Evolutionary conservation across 2,113 vertebrate genomes (phyloP).

Genomic region (Talpa occidentalis): DNA sequence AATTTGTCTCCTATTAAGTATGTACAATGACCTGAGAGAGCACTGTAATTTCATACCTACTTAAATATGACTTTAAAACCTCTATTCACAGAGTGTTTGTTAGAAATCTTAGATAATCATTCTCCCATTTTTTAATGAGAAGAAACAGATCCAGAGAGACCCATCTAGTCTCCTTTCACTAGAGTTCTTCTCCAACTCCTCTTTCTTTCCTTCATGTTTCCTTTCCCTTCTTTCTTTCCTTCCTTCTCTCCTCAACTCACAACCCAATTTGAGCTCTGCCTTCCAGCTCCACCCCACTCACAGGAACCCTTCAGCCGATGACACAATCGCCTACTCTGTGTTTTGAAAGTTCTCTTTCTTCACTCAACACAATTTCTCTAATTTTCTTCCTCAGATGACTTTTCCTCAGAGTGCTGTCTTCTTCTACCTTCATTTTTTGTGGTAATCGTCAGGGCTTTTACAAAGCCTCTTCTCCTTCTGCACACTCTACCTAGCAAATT

Average conservation of each 20-base stretch:
- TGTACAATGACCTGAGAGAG: neutral
- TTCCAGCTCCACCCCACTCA: neutral
- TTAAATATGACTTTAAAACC: conserved; percentile 29
- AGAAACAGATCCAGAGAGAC: neutral
- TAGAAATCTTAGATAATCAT: conserved; percentile 28
- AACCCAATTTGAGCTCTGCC: neutral
- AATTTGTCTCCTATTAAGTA: conserved; percentile 47
- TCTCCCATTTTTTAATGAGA: neutral
- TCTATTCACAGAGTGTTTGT: neutral
- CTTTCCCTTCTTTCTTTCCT: neutral
- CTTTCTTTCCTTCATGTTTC: fast-evolving
- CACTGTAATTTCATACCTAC: conserved; percentile 28
- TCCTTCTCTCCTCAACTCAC: neutral
- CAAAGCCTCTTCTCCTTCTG: neutral
- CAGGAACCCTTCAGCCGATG: neutral
- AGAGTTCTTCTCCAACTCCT: neutral
- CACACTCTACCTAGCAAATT: neutral
- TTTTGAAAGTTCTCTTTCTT: neutral
- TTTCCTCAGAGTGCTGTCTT: neutral
- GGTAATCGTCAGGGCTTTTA: neutral
- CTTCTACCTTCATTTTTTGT: neutral
- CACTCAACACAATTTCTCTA: neutral
- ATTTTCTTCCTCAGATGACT: neutral
- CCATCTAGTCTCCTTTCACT: neutral
- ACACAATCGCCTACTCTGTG: fast-evolving